Evolutionary conservation across 2,113 vertebrate species (phyloP).

Genomic region (Piprites chloris): DNA sequence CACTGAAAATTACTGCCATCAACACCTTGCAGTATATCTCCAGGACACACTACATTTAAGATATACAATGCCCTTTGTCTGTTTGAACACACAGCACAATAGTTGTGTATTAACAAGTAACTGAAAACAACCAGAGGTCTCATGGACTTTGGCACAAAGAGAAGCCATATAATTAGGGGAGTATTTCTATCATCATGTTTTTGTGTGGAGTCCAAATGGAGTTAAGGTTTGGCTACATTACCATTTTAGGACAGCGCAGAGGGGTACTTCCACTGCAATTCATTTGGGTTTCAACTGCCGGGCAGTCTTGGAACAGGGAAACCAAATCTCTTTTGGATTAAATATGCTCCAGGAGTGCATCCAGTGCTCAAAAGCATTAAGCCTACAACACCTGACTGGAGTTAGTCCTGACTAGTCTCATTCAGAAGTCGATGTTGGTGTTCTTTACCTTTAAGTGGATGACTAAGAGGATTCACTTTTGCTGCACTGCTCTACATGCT

Average conservation of each 20-base stretch:
- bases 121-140: neutral
- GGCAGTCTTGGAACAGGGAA: neutral
- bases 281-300: neutral
- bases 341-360: neutral
- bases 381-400: neutral
- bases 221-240: neutral
- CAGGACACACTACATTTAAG: neutral
- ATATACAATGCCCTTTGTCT: neutral
- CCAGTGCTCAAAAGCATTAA: neutral
- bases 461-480: neutral
- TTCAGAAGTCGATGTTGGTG: no score
- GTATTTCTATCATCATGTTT: neutral
- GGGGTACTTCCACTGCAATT: neutral
- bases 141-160: neutral
- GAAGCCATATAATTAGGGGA: neutral
- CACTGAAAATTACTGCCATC: neutral
- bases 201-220: neutral
- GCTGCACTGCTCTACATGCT: neutral
- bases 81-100: neutral
- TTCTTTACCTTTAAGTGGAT: neutral
- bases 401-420: neutral
- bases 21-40: neutral
- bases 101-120: neutral
- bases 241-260: neutral
- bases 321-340: neutral